phyloP scores from a whole-genome alignment of 1,140 invertebrate species.

The Caerostris extrusa region DNA sequence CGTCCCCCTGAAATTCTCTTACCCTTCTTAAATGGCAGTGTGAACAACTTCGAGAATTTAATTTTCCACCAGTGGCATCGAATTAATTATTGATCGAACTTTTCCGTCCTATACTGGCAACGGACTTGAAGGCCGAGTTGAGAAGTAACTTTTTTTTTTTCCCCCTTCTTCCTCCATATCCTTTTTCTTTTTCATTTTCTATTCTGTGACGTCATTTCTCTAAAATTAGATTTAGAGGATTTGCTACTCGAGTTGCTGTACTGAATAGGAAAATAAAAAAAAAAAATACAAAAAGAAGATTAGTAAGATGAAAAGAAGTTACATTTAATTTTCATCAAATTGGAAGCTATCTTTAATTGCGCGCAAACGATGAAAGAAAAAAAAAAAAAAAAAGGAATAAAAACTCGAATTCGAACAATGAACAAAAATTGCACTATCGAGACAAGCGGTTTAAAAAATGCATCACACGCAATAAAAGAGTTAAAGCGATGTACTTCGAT shows the following conservation, averaged over 20 bases:
- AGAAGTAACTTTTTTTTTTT: background rate
- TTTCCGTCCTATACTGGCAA: background rate
- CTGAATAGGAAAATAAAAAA: background rate
- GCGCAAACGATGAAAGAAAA: background rate
- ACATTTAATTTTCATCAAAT: conserved; percentile 37
- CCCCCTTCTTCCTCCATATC: background rate
- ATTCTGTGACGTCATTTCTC: conserved; percentile 29
- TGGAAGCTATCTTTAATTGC: conserved; percentile 18
- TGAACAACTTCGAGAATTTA: conserved; percentile 57
- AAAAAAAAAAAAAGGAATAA: too few species aligned
- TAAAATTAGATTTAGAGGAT: conserved; percentile 50
- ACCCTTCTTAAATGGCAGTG: conserved; percentile 45
- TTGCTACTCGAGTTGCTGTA: background rate
- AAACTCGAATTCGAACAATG: background rate
- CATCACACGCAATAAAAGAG: background rate
- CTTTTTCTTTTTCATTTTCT: background rate
- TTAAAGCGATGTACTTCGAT: background rate
- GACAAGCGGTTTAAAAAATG: background rate
- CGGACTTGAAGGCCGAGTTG: conserved; percentile 25
- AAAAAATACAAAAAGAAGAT: background rate
- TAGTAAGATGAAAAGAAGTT: conserved; percentile 1
- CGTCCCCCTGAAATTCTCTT: background rate
- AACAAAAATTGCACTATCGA: background rate
- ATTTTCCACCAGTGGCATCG: conserved; percentile 53
- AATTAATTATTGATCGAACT: conserved; percentile 59